These are phyloP conservation scores for Heliconius himera DNA, from an alignment of 1,140 invertebrate species.

Conservation along the genomic window DNA sequence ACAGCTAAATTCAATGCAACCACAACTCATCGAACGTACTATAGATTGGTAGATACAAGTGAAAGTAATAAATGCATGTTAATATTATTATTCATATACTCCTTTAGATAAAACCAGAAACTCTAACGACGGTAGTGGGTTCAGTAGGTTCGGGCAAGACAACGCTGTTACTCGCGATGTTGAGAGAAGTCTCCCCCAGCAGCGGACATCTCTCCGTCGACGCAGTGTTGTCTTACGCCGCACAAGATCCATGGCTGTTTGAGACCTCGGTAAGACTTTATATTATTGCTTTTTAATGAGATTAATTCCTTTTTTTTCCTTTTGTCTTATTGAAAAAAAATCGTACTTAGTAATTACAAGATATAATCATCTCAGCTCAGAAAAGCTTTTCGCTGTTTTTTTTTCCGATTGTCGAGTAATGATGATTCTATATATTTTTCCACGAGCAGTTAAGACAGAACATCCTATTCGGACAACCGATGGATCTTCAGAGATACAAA, in stretches of 20 bases:
- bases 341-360: too few species aligned
- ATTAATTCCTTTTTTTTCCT: too few species aligned
- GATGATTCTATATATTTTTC: background rate
- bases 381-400: background rate
- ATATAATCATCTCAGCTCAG: too few species aligned
- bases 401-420: too few species aligned
- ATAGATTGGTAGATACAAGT: background rate
- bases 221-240: constrained; percentile 63
- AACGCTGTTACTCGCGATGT: constrained; percentile 88
- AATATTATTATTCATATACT: background rate
- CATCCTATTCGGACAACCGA: background rate
- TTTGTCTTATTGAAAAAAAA: too few species aligned
- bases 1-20: too few species aligned
- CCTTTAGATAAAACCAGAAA: constrained; percentile 82
- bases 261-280: constrained; percentile 66
- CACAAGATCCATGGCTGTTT: constrained; percentile 88
- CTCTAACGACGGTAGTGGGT: constrained; percentile 76
- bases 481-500: background rate
- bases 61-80: background rate
- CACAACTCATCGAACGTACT: too few species aligned
- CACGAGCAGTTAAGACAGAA: background rate
- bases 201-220: constrained; percentile 66
- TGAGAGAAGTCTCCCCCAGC: constrained; percentile 86
- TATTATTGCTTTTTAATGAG: too few species aligned
- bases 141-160: constrained; percentile 90